Evolutionary conservation across 2,888 invertebrate species (phyloP).

Genomic region (Keiferia lycopersicella): DNA sequence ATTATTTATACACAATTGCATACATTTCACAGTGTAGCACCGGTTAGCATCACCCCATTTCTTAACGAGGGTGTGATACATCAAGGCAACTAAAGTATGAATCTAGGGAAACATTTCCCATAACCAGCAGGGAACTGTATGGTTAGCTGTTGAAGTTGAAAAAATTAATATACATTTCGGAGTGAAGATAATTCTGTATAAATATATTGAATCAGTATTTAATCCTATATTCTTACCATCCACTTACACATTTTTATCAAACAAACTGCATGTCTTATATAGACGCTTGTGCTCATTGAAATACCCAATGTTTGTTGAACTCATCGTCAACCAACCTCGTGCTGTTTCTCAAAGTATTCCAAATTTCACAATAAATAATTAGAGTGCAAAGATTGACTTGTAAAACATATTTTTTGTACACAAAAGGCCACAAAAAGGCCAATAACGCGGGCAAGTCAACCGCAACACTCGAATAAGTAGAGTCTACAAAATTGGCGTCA

Average conservation of each 20-base stretch:
- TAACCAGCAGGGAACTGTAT: no score
- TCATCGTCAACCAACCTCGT: background rate
- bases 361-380: conserved; percentile 9
- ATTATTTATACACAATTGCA: no score
- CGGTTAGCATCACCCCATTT: no score
- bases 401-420: background rate
- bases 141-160: no score
- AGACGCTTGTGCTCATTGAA: background rate
- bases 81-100: no score
- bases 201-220: background rate
- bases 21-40: no score
- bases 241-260: background rate
- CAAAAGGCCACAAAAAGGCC: conserved; percentile 8
- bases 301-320: conserved; percentile 4
- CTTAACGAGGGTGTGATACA: no score
- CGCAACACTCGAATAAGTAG: conserved; percentile 7
- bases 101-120: no score
- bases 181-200: no score
- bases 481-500: conserved; percentile 18
- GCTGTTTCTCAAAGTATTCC: conserved; percentile 4
- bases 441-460: conserved; percentile 8
- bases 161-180: no score
- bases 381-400: conserved; percentile 18
- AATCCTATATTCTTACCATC: background rate
- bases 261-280: background rate